Percentiles rank a stretch among this genome's conserved stretches.
These are phyloP conservation scores for Atta texana DNA, from an alignment of 1,140 invertebrate species.

Conservation along the genomic window DNA sequence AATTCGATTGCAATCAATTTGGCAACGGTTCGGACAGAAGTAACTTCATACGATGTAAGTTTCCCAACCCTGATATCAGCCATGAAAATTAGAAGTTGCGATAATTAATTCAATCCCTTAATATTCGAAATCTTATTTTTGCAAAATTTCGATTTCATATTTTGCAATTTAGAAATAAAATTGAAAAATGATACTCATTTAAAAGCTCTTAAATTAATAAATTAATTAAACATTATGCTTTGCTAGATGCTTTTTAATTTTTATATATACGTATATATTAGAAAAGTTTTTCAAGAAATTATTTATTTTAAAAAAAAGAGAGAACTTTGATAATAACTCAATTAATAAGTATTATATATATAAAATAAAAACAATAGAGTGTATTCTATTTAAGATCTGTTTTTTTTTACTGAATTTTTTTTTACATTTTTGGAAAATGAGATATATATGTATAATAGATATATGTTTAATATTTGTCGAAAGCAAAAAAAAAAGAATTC, in stretches of 20 bases:
- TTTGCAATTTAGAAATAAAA: neutral
- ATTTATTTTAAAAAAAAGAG: neutral
- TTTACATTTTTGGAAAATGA: too few species aligned
- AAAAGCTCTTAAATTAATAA: constrained; percentile 11
- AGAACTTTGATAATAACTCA: neutral
- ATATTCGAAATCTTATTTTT: neutral
- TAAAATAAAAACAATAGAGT: neutral
- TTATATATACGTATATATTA: neutral
- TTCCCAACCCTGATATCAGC: neutral
- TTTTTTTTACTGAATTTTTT: too few species aligned
- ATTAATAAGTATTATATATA: neutral
- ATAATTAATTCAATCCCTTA: constrained; percentile 12
- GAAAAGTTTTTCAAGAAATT: neutral
- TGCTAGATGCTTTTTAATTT: neutral
- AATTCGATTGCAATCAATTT: constrained; percentile 78
- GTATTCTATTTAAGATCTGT: too few species aligned
- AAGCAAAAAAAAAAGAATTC: too few species aligned
- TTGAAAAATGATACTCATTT: neutral
- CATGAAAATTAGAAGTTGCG: constrained; percentile 1
- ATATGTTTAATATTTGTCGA: too few species aligned
- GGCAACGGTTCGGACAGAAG: constrained; percentile 41
- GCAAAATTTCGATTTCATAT: neutral
- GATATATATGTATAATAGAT: too few species aligned
- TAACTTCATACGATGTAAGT: constrained; percentile 18
- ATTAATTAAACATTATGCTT: neutral